A percentile compares a stretch with the other conserved stretches of the same genome.
Evolutionary conservation across 2,888 invertebrate genomes (phyloP).

Genomic region (Nomada fabriciana): DNA sequence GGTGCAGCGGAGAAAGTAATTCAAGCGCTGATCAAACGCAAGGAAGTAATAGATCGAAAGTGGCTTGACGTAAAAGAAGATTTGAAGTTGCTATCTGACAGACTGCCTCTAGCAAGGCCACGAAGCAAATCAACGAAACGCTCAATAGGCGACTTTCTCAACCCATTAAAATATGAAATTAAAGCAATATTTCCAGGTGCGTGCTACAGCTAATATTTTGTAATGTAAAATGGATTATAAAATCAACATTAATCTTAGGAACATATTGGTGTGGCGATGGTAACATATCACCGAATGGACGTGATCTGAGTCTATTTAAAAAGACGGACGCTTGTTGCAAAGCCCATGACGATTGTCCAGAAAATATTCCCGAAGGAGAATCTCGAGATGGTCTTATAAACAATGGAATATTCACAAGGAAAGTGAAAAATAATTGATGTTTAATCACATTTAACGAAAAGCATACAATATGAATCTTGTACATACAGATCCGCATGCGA

Average conservation of each 20-base stretch:
- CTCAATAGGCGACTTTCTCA: slow-evolving; percentile 84
- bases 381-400: slow-evolving; percentile 88
- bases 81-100: not conserved
- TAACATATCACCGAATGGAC: slow-evolving; percentile 86
- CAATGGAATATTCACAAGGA: slow-evolving; percentile 89
- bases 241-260: slow-evolving; percentile 83
- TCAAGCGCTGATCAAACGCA: slow-evolving; percentile 26
- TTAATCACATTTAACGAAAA: not conserved
- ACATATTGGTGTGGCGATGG: slow-evolving; percentile 92
- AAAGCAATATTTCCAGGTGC: slow-evolving; percentile 87
- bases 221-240: not conserved
- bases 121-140: slow-evolving; percentile 67
- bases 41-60: slow-evolving; percentile 9
- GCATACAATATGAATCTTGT: slow-evolving; percentile 3
- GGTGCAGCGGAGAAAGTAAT: slow-evolving; percentile 55
- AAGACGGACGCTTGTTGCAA: slow-evolving; percentile 89
- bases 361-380: slow-evolving; percentile 86
- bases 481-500: slow-evolving; percentile 88
- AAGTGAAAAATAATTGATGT: slow-evolving; percentile 1
- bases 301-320: slow-evolving; percentile 88
- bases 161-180: slow-evolving; percentile 86
- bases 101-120: not conserved
- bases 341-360: slow-evolving; percentile 89
- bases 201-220: not conserved
- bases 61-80: slow-evolving; percentile 14